Base-by-base conservation (phyloP, 1,140 invertebrate genomes). In the Heliconius melpomene region DNA sequence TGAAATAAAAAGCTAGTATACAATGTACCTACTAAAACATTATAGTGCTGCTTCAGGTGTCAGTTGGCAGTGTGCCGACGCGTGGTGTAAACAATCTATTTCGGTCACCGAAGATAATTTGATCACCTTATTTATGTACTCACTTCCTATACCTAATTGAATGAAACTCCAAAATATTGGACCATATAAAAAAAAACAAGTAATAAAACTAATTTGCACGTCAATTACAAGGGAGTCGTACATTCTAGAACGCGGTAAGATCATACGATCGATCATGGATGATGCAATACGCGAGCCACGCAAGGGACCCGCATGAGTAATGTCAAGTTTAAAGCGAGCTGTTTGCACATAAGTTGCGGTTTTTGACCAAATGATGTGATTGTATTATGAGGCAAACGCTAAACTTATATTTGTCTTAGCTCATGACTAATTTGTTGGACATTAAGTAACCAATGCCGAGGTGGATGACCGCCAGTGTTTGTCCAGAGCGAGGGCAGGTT, bases 51-150 rank as follows among this genome's bases (percentile, higher is more conserved):
- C 84, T 86, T 87, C 87, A 91, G 89, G 88, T 92, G 90, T 89
- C 88, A 84, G 85, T 87, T 93, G 92, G 92, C 91, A 84, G 40
- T 32, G 74, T 84, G 92, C 92, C 92, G 85, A 85, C 82, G 85
- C 87, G 84, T 87, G 89, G 88, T 87, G 91, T 92, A 93, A 93
- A 92, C 92, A 93, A 90, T 89, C 91, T 93, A 93, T 93, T 93
- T 93, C 88, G 89, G 91, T 88, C 88, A 86, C 86, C 70, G 85
- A 87, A 91, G 87, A 87, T 85, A 89, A 91, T 88, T 88, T 83
- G 80, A 86, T 85, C 84, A 77, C 79, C 83, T 80, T 88, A 85
- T 84, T 90, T 86, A 83, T 89, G 74, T 60, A 81, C 79, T 75
- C 79, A 86, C 84, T 88, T 87, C 83, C 82, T 81, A 81, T 79